Evolutionary conservation across 2,888 invertebrate species (phyloP).

Genomic region (Zonitis immaculata): DNA sequence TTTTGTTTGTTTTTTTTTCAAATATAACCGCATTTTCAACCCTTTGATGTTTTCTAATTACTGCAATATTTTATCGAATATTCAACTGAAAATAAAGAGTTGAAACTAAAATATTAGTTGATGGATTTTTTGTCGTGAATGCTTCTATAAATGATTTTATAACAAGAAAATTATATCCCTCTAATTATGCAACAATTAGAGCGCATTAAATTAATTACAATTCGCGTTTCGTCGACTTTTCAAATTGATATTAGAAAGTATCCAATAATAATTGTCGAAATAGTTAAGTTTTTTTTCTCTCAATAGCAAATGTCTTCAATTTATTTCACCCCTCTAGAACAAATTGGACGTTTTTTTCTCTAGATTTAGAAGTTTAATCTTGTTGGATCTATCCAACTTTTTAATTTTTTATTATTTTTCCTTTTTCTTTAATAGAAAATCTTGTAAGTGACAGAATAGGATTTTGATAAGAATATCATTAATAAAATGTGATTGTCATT

Average conservation of each 20-base stretch:
- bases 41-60: not conserved
- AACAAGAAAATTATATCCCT: not conserved
- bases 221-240: not conserved
- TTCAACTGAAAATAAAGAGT: not conserved
- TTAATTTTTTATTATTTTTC: not conserved
- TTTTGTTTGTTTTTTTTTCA: too few relatives aligned
- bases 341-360: not conserved
- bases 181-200: not conserved
- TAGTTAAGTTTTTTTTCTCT: slow-evolving; percentile 1
- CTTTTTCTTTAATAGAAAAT: not conserved
- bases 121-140: not conserved
- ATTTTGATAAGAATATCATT: not conserved
- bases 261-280: not conserved
- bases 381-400: not conserved
- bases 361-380: not conserved
- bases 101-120: not conserved
- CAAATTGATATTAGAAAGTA: not conserved
- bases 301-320: not conserved
- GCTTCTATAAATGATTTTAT: not conserved
- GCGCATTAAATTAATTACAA: slow-evolving; percentile 1
- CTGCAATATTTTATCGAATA: not conserved
- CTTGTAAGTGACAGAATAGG: not conserved
- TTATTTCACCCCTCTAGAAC: not conserved
- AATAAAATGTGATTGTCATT: slow-evolving; percentile 1
- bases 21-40: not conserved